phyloP scores from a whole-genome alignment of 1,140 invertebrate genomes.

The Rhagoletis pomonella region DNA sequence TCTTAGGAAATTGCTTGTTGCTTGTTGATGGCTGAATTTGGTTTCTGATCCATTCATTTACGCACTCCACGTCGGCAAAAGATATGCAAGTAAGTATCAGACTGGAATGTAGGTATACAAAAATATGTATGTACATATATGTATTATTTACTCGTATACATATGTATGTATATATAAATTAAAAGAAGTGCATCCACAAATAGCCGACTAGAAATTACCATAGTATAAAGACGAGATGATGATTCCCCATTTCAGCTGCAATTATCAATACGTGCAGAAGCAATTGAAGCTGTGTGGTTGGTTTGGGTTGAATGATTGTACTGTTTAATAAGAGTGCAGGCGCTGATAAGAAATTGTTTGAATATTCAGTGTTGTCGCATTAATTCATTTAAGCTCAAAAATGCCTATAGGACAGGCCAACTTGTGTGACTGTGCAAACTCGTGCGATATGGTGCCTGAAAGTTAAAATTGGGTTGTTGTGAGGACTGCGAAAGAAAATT shows the following conservation, averaged over 20 bases:
- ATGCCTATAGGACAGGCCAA: too few relatives aligned
- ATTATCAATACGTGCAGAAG: not conserved
- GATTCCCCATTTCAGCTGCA: not conserved
- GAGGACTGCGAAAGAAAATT: too few relatives aligned
- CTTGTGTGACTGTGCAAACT: too few relatives aligned
- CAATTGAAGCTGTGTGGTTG: not conserved
- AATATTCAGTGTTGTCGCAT: too few relatives aligned
- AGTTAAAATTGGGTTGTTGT: too few relatives aligned
- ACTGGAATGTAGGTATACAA: not conserved
- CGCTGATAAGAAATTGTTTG: too few relatives aligned
- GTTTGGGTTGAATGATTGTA: not conserved
- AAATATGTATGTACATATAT: not conserved
- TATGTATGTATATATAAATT: too few relatives aligned
- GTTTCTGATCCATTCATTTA: slow-evolving; percentile 5
- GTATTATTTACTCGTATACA: not conserved
- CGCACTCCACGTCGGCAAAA: too few relatives aligned
- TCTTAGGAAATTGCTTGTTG: slow-evolving; percentile 74
- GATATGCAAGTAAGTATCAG: not conserved
- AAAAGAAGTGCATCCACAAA: too few relatives aligned
- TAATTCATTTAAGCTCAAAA: too few relatives aligned
- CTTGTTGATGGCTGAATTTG: slow-evolving; percentile 39
- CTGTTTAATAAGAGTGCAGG: too few relatives aligned
- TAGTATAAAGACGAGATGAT: not conserved
- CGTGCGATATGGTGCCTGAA: too few relatives aligned
- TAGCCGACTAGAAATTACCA: not conserved